A percentile compares a stretch with the other conserved stretches of the same genome.
These are phyloP conservation scores for Hyposoter didymator DNA, from an alignment of 2,888 invertebrate species.

Conservation along the genomic window DNA sequence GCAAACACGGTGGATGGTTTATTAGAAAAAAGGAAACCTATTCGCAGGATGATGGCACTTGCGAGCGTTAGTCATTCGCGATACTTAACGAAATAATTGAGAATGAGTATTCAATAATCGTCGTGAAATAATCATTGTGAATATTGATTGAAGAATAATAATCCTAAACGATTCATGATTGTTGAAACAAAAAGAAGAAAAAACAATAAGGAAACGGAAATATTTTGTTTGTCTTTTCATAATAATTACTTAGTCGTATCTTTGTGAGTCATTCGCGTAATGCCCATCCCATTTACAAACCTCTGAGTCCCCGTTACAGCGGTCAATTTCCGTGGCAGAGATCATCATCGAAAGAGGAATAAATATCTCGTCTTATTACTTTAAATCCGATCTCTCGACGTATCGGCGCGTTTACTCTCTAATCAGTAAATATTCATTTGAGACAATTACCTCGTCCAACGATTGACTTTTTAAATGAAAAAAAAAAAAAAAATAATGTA, in stretches of 20 bases:
- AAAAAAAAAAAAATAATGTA: slow-evolving; percentile 5
- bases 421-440: slow-evolving; percentile 49
- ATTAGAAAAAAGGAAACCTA: neutral
- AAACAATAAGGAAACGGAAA: neutral
- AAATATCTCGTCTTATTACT: slow-evolving; percentile 9
- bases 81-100: slow-evolving; percentile 18
- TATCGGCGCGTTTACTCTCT: slow-evolving; percentile 36
- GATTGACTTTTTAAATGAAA: slow-evolving; percentile 52
- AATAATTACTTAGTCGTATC: slow-evolving; percentile 13
- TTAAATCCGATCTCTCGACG: slow-evolving; percentile 39
- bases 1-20: slow-evolving; percentile 44
- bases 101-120: slow-evolving; percentile 2
- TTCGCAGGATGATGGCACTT: slow-evolving; percentile 29
- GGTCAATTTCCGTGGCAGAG: slow-evolving; percentile 54
- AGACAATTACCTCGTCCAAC: slow-evolving; percentile 60
- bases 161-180: slow-evolving; percentile 22
- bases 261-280: slow-evolving; percentile 20
- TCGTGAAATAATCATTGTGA: slow-evolving; percentile 26
- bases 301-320: slow-evolving; percentile 9
- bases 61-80: slow-evolving; percentile 2
- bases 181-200: neutral
- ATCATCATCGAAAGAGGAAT: slow-evolving; percentile 18
- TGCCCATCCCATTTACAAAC: slow-evolving; percentile 14
- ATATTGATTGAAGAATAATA: slow-evolving; percentile 33
- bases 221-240: slow-evolving; percentile 6